phyloP scores from a whole-genome alignment of 2,113 vertebrate species.

The Apeltes quadracus region DNA sequence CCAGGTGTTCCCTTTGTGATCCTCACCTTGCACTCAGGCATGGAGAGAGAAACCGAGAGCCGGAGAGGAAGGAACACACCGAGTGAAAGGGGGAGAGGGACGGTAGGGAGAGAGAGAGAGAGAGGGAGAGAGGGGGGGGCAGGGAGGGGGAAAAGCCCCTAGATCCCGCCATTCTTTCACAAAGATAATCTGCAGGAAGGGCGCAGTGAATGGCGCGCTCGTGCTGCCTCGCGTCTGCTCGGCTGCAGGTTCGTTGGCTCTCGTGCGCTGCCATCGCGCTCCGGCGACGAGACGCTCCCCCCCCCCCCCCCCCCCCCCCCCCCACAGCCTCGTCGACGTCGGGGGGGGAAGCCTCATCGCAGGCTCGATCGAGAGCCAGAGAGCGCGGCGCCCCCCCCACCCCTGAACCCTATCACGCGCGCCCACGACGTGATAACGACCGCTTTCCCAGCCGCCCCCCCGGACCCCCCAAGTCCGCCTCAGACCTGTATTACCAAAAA shows the following conservation, averaged over 20 bases:
- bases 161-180: conserved; percentile 73
- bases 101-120: neutral
- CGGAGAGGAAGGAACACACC: conserved; percentile 35
- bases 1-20: conserved; percentile 85
- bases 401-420: neutral
- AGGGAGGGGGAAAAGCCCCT: conserved; percentile 49
- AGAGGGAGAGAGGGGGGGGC: conserved; percentile 6
- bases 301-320: conserved; percentile 75
- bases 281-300: conserved; percentile 66
- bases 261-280: conserved; percentile 69
- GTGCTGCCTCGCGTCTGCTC: conserved; percentile 65
- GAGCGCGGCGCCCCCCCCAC: conserved; percentile 26
- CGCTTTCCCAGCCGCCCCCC: conserved; percentile 1
- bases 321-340: conserved; percentile 71
- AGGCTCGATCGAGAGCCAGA: conserved; percentile 43
- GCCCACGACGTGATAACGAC: conserved; percentile 21
- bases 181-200: conserved; percentile 69
- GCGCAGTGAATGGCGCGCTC: conserved; percentile 39
- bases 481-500: conserved; percentile 33
- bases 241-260: conserved; percentile 68
- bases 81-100: conserved; percentile 44
- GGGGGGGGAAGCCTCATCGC: conserved; percentile 69
- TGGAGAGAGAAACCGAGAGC: conserved; percentile 47
- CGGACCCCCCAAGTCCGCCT: conserved; percentile 62
- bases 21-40: conserved; percentile 73